Base-by-base conservation (phyloP, 2,888 invertebrate genomes). In the Polyommatus icarus region DNA sequence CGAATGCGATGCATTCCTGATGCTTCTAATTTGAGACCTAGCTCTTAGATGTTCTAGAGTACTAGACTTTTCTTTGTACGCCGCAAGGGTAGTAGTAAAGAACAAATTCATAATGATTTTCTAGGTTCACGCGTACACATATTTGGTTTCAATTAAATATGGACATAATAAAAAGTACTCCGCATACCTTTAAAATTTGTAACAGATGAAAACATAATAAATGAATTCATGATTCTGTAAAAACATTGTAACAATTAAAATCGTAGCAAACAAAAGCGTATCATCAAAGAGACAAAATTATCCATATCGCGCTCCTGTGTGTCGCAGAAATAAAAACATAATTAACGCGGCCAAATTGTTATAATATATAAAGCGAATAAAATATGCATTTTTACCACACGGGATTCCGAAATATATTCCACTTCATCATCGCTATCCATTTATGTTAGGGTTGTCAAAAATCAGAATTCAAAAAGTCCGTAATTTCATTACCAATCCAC, bases 1-100 rank as follows among this genome's bases (percentile, higher is more conserved):
- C 36, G 57, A 71, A 77, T 71, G 57, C 54, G 54, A 71, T 77
- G 77, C 77, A 77, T 77, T 77, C 71, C 71, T 77, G 71, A 77
- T 77, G 71, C 71, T 29, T 54, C 36, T 71, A 54, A 32, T 77
- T 71, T 77, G 54, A 50, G 71, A 77, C 71, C 32, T 71, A 29
- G 50, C 54, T 77, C 67, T 67, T 67, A 67, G 67, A 67, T 32
- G 15, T 67, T 67, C 67, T 29, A 32, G 18, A 29, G 15, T 67
- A 32, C 67, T 29, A 32, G 18, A 29, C 29, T 67, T 67, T 67
- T 67, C 67, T 15, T 67, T 67, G 67, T 67, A 61, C 12, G 24
- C 18, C 54, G 54, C 5, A 54, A 54, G 54, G 46, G 3, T 4
- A 40, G 8, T n/a, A 40, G 40, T 46, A 46, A 3, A 12, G 46